Evolutionary conservation across 2,113 vertebrate genomes (phyloP).

Genomic region (Pelusios castaneus): DNA sequence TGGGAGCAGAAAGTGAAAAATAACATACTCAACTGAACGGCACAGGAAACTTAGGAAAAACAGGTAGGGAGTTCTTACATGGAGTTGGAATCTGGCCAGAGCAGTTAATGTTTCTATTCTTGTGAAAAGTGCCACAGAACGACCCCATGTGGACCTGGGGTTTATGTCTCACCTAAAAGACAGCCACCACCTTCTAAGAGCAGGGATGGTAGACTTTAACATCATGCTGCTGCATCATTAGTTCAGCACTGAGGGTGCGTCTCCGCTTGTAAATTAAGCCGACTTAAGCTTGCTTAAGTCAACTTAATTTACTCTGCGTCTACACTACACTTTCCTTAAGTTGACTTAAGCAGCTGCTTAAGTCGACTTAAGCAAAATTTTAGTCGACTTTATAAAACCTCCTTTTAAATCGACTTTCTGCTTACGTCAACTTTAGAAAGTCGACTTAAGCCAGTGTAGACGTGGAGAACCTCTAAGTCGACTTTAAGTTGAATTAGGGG

Average conservation of each 20-base stretch:
- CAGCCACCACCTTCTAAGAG: neutral
- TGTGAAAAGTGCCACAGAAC: neutral
- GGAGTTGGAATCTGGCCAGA: neutral
- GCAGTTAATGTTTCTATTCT: neutral
- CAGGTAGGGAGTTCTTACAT: neutral
- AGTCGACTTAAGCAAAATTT: too few relatives aligned
- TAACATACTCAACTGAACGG: neutral
- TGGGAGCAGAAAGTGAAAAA: neutral
- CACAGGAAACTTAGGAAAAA: neutral
- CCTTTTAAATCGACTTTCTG: too few relatives aligned
- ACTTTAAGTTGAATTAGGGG: too few relatives aligned
- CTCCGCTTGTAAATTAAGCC: too few relatives aligned
- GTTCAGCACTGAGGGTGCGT: neutral
- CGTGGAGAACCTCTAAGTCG: too few relatives aligned
- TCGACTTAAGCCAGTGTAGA: too few relatives aligned
- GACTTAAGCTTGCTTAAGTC: too few relatives aligned
- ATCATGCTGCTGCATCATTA: neutral
- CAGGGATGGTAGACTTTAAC: rapidly evolving
- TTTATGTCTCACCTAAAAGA: neutral
- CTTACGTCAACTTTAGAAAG: too few relatives aligned
- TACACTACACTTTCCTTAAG: too few relatives aligned
- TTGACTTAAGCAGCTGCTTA: too few relatives aligned
- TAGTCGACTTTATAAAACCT: too few relatives aligned
- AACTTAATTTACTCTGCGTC: too few relatives aligned
- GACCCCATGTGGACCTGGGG: neutral